Conservation (phyloP, 1,140 invertebrate species). For the Hydropsyche tenuis region DNA sequence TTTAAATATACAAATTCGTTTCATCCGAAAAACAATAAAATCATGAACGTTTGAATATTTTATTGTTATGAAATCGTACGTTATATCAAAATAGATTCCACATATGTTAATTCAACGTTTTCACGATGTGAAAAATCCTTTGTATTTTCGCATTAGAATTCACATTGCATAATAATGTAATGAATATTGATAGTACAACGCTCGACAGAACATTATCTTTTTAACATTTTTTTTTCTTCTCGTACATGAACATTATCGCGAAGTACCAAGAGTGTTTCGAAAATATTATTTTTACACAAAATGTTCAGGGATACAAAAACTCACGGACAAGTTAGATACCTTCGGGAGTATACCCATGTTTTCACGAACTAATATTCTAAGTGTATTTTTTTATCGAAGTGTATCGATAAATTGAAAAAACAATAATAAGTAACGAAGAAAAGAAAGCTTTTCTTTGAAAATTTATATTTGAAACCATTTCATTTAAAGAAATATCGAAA, state of each 20-base stretch:
- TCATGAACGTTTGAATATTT: no score
- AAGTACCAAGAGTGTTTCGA: background rate
- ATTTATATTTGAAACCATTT: no score
- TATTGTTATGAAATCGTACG: background rate
- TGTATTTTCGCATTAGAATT: background rate
- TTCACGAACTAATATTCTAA: no score
- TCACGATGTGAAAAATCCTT: background rate
- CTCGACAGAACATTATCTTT: background rate
- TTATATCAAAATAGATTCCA: background rate
- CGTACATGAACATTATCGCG: background rate
- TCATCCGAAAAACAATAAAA: background rate
- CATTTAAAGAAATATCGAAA: no score
- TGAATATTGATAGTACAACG: background rate
- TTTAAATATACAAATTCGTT: background rate
- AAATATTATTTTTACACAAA: no score
- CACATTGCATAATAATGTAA: constrained; percentile 3
- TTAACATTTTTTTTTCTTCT: background rate
- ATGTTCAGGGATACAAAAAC: no score
- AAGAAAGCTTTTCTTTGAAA: no score
- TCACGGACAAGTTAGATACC: no score
- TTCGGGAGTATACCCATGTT: no score
- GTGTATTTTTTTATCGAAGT: no score
- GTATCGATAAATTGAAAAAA: no score
- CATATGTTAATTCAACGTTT: background rate
- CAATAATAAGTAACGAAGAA: no score